phyloP scores from a whole-genome alignment of 2,888 invertebrate species.

The Protophormia terraenovae region DNA sequence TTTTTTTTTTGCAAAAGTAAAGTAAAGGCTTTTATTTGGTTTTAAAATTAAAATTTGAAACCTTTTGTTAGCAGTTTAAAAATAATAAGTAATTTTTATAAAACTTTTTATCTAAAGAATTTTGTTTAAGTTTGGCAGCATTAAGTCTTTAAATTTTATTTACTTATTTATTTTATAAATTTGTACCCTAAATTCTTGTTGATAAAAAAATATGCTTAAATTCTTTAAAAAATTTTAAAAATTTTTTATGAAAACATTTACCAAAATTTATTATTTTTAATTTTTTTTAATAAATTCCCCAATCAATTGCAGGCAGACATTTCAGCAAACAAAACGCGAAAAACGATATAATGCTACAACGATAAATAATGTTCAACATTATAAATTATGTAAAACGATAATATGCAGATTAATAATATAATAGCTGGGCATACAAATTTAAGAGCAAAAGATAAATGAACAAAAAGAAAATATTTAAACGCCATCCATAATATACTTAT shows the following conservation, averaged over 20 bases:
- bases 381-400: conserved; percentile 40
- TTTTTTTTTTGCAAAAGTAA: too few species aligned
- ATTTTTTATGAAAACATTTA: background rate
- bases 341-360: background rate
- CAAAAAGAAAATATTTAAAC: background rate
- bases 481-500: background rate
- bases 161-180: too few species aligned
- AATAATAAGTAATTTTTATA: too few species aligned
- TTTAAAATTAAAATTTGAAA: too few species aligned
- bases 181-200: too few species aligned
- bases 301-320: background rate
- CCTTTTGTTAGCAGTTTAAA: too few species aligned
- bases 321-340: background rate
- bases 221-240: background rate
- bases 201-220: too few species aligned
- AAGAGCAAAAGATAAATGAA: background rate
- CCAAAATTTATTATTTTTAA: background rate
- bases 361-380: conserved; percentile 1
- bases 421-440: background rate
- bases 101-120: too few species aligned
- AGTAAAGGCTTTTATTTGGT: too few species aligned
- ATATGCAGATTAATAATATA: background rate
- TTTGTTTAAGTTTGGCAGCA: too few species aligned
- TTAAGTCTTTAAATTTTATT: too few species aligned
- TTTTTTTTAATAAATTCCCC: background rate